A percentile compares a stretch with the other conserved stretches of the same genome.
Conservation (phyloP, 2,113 vertebrate genomes). For the Lathamus discolor region DNA sequence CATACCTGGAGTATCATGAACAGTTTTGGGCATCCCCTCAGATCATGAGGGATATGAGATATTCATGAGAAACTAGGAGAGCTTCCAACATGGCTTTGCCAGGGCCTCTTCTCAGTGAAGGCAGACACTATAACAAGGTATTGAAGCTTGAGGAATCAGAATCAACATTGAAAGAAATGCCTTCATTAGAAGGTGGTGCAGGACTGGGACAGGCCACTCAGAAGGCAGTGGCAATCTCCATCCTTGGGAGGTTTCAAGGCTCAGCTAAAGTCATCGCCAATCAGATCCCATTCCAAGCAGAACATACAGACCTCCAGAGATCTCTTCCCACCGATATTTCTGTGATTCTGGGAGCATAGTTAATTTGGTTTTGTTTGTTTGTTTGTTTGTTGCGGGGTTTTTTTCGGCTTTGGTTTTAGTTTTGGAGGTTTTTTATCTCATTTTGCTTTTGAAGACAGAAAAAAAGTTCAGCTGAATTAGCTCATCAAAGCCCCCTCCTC, state of each 20-base stretch:
- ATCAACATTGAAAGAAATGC: neutral
- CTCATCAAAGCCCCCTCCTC: neutral
- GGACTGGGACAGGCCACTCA: neutral
- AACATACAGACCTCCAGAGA: neutral
- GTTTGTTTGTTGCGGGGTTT: too few species aligned
- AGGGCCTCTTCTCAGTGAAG: neutral
- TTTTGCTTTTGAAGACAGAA: neutral
- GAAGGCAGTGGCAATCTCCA: neutral
- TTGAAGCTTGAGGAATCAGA: neutral
- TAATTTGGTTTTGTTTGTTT: neutral
- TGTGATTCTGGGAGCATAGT: neutral
- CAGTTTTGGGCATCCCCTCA: neutral
- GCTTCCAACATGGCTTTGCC: neutral
- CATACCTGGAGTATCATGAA: accelerated
- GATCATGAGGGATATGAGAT: neutral
- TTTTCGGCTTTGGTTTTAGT: neutral
- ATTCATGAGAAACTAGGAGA: neutral
- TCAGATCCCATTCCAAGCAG: neutral
- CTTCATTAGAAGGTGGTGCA: neutral
- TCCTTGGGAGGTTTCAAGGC: neutral
- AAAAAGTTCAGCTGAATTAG: neutral
- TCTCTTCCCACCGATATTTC: neutral
- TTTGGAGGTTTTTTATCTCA: neutral
- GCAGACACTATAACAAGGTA: neutral
- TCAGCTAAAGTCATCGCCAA: neutral